These are phyloP conservation scores for Dolichomitus sp. DNA, from an alignment of 2,888 invertebrate species.

Conservation along the genomic window DNA sequence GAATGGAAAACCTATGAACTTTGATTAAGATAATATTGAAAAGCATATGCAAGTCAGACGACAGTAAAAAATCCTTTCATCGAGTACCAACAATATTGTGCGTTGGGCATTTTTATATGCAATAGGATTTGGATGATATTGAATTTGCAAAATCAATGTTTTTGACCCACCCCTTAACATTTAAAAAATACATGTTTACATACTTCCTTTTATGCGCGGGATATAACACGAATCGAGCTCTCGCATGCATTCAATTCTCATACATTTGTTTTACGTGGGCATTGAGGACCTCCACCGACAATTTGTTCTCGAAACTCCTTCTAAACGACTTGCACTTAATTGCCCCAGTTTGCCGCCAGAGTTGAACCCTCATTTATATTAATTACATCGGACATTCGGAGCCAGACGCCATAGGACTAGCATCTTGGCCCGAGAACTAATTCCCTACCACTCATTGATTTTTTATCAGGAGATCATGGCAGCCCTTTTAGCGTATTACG, in stretches of 20 bases:
- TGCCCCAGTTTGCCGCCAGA: conserved; percentile 32
- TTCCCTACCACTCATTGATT: background rate
- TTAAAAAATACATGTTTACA: no score
- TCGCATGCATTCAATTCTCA: background rate
- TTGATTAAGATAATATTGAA: no score
- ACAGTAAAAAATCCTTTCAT: no score
- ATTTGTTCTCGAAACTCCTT: conserved; percentile 9
- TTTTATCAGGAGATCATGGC: background rate
- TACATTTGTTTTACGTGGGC: conserved; percentile 7
- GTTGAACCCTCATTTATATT: conserved; percentile 60
- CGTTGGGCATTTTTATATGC: no score
- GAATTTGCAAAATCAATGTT: no score
- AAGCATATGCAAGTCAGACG: no score
- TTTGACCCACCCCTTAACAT: no score
- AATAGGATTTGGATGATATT: no score
- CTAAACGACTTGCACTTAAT: conserved; percentile 50
- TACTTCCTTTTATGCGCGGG: no score
- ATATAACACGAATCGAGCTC: conserved; percentile 12
- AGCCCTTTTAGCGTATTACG: background rate
- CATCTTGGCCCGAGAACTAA: conserved; percentile 13
- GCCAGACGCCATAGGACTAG: conserved; percentile 5
- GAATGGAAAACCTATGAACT: no score
- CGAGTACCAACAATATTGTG: no score
- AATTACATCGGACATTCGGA: conserved; percentile 57
- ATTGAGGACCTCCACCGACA: conserved; percentile 10